These are phyloP conservation scores for Pristionchus pacificus DNA, from an alignment of 1,140 invertebrate genomes.

Conservation along the genomic window DNA sequence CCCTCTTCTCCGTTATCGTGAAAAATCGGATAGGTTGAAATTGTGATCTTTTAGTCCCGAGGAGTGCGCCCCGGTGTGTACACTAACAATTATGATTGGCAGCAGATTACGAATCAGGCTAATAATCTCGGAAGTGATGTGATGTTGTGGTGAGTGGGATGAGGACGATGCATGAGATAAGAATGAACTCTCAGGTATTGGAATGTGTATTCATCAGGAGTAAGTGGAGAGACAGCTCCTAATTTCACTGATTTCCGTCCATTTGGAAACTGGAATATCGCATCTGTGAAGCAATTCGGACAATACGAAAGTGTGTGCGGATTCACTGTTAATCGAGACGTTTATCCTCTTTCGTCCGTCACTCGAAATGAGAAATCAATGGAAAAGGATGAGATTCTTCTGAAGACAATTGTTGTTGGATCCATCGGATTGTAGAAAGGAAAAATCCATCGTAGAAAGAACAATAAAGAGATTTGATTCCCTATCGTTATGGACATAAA, in stretches of 20 bases:
- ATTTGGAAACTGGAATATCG: constrained; percentile 17
- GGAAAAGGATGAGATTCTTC: too few relatives aligned
- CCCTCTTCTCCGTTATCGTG: not conserved
- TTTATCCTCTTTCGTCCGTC: not conserved
- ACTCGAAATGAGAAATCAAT: not conserved
- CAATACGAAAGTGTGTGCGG: constrained; percentile 15
- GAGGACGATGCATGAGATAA: not conserved
- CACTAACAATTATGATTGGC: constrained; percentile 26
- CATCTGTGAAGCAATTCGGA: constrained; percentile 17
- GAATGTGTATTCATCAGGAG: constrained; percentile 5
- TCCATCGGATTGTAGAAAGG: not conserved
- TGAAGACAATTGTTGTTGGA: not conserved
- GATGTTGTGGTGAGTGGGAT: constrained; percentile 11
- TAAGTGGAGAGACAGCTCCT: constrained; percentile 11
- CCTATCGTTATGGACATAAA: too few relatives aligned
- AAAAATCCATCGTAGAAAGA: too few relatives aligned
- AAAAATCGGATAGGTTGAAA: not conserved
- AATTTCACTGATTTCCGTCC: constrained; percentile 13
- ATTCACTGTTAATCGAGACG: constrained; percentile 17
- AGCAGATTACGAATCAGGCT: constrained; percentile 18
- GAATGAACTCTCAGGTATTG: not conserved
- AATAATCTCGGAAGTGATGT: constrained; percentile 6
- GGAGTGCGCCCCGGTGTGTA: constrained; percentile 23
- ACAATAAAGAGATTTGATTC: too few relatives aligned
- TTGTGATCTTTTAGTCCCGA: constrained; percentile 6